Evolutionary conservation across 2,888 invertebrate species (phyloP), one percentile per base, ranked within the genome.

Genomic region (Notocelia uddmanniana): DNA sequence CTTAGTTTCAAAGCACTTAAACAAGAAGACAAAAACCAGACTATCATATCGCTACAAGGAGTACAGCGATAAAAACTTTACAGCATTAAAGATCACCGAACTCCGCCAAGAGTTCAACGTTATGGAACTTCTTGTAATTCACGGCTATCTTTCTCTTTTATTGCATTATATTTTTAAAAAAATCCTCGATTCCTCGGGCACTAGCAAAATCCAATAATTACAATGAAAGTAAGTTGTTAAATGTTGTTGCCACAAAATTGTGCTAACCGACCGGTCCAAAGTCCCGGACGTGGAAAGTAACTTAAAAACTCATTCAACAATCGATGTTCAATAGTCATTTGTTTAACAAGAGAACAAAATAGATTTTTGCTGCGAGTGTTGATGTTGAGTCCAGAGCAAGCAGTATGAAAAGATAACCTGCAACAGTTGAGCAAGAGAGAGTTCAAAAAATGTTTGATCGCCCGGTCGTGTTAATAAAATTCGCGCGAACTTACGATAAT

Each of bases 21-120:
- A 57, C n/a, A 9, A 58, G 37, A 54, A 60, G 41, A 68, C 19
- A 60, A 60, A 50, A 41, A 15, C 37, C 60, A 68, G 68, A 68
- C 52, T n/a, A n/a, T 41, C 41, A 41, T 19, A 19, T 41, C 34
- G 34, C 48, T 31, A 13, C 45, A 26, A 59, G 26, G 23, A 18
- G n/a, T 37, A n/a, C n/a, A 34, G 52, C n/a, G 68, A 54, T 41
- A 45, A 54, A 68, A 60, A 60, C 48, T 58, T 60, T 68, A 60
- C 15, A 52, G 23, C 59, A 9, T 18, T 21, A 37, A 19, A 68
- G 59, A 66, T 68, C 59, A 37, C 58, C 59, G 68, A 59, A 59
- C 66, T 66, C 26, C 18, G 45, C 21, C 19, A 6, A 58, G 31
- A 21, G 37, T 37, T 19, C 13, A 37, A 58, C 18, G 37, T 21